Base-by-base conservation (phyloP, 2,797 vertebrate genomes). In the Falco novaeseelandiae region DNA sequence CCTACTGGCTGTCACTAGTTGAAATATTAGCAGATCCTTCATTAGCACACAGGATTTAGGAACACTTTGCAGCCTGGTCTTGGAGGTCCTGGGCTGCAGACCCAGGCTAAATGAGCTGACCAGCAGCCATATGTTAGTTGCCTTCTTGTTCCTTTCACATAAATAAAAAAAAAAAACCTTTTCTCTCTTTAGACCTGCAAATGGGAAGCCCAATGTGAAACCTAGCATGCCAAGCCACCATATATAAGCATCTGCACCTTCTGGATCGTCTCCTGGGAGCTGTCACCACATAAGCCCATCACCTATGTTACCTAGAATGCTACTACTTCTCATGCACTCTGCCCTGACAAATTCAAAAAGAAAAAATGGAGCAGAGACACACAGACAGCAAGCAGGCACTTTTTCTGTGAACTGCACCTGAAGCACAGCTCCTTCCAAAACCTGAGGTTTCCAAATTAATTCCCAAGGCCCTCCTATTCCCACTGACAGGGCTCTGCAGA, bases 401-500 rank as follows among this genome's bases (percentile, higher is more conserved):
- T 38, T 2, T 40, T 17, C 57, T 36, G 73, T 2, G 55, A 82
- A 5, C 22, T 21, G 32, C 70, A 15, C 0, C 40, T 3, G 6
- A 58, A 71, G 40, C 87, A n/a, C 57, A 63, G 49, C 87, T 88
- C 83, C 52, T 38, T 26, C 62, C 76, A 34, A 30, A 49, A 9
- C 34, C 38, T 10, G 36, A 63, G 20, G 1, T 42, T 22, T 27
- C 5, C 76, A 10, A 1, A 32, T 20, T 18, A 5, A 21, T 86
- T 80, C 82, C 69, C 4, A 10, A 36, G 27, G 52, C 51, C 32
- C 2, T 6, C n/a, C 69, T 40, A 3, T 2, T 49, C n/a, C 55
- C 72, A 48, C 8, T 0, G 36, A 10, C 0, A 0, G 17, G 55
- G 65, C 38, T 42, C 42, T 10, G 69, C 0, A 5, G 15, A 9